phyloP scores from a whole-genome alignment of 2,113 vertebrate genomes.

The Laterallus jamaicensis region DNA sequence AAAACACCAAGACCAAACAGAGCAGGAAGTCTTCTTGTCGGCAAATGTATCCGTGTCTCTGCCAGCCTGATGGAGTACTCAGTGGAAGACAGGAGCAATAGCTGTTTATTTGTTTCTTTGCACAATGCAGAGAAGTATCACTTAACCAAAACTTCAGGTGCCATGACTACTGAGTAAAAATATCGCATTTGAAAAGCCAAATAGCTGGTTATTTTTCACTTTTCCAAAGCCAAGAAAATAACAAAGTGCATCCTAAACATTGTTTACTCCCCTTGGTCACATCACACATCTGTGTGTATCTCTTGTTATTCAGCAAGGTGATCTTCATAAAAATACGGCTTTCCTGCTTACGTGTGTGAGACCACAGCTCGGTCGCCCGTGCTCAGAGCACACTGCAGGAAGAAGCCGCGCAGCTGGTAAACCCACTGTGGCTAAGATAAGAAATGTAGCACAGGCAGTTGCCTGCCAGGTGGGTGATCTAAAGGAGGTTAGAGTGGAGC shows the following conservation, averaged over 20 bases:
- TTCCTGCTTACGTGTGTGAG: neutral
- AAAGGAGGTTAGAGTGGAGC: neutral
- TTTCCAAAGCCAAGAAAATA: neutral
- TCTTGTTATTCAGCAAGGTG: neutral
- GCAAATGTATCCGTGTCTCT: neutral
- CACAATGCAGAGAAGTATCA: neutral
- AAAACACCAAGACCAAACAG: neutral
- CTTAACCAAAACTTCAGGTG: neutral
- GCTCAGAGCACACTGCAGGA: rapidly evolving
- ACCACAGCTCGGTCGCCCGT: rapidly evolving
- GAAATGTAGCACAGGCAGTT: neutral
- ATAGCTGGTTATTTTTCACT: neutral
- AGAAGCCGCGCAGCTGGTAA: neutral
- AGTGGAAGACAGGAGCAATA: neutral
- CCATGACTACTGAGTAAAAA: neutral
- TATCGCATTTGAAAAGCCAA: neutral
- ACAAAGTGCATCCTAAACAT: neutral
- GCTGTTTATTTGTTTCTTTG: neutral
- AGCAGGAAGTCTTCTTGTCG: neutral
- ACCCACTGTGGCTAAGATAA: neutral
- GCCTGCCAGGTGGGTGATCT: neutral
- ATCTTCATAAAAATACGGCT: neutral
- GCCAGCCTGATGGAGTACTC: neutral
- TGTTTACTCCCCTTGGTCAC: neutral
- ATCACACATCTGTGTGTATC: neutral